Conservation (phyloP, 2,113 vertebrate species). For the Microtus pennsylvanicus region DNA sequence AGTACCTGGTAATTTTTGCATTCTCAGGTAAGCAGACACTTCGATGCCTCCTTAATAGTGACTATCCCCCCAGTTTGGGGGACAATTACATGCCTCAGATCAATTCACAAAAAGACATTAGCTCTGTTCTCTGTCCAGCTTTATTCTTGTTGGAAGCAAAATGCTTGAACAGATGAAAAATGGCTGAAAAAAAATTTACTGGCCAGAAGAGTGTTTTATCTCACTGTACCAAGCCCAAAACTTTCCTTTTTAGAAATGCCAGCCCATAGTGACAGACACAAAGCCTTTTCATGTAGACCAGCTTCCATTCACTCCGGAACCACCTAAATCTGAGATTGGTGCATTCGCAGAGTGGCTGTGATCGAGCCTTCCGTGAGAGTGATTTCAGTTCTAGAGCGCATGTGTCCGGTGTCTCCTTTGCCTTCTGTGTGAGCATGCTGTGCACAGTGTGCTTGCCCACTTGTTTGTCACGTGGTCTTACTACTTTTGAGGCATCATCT, state of each 20-base stretch:
- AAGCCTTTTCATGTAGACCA: conserved; percentile 62
- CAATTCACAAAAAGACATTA: not conserved
- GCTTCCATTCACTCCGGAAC: conserved; percentile 27
- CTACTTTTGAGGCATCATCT: conserved; percentile 87
- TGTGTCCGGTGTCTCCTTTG: conserved; percentile 93
- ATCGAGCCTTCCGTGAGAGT: conserved; percentile 87
- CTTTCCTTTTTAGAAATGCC: conserved; percentile 4
- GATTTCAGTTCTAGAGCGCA: conserved; percentile 92
- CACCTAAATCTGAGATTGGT: not conserved
- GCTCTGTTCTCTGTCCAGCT: not conserved
- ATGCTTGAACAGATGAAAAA: not conserved
- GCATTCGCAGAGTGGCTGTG: conserved; percentile 61
- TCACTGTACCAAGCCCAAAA: conserved; percentile 1
- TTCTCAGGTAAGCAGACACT: not conserved
- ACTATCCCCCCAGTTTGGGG: not conserved
- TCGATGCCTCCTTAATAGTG: not conserved
- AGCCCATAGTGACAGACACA: conserved; percentile 38
- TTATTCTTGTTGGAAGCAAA: conserved; percentile 18
- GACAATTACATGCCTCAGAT: conserved; percentile 3
- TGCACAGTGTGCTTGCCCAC: conserved; percentile 90
- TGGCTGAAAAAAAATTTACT: not conserved
- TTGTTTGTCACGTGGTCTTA: conserved; percentile 92
- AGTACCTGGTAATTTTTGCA: not conserved
- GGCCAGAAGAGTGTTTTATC: conserved; percentile 14
- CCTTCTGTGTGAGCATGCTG: conserved; percentile 93